Conservation (phyloP, 2,113 vertebrate species). For the Bucco capensis region DNA sequence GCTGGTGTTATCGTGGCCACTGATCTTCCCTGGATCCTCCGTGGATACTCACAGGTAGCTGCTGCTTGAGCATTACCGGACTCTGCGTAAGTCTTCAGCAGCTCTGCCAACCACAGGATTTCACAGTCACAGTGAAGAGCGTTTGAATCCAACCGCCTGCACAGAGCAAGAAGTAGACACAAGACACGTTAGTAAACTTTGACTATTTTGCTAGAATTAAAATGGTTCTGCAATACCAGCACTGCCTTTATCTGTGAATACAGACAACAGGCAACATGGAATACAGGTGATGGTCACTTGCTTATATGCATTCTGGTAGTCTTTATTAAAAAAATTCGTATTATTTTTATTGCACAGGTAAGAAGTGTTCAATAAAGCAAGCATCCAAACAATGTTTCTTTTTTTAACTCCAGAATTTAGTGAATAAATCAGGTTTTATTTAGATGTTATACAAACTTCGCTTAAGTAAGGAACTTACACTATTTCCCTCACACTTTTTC, state of each 20-base stretch:
- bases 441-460: background rate
- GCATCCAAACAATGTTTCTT: background rate
- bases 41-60: conserved; percentile 91
- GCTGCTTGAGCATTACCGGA: conserved; percentile 94
- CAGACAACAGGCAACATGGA: background rate
- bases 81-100: conserved; percentile 88
- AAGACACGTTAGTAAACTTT: background rate
- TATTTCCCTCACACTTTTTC: background rate
- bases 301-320: background rate
- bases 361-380: background rate
- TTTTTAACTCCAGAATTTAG: background rate
- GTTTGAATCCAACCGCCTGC: conserved; percentile 93
- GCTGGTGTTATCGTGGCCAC: conserved; percentile 91
- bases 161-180: background rate
- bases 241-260: background rate
- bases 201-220: background rate
- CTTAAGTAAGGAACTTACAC: background rate
- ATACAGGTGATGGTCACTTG: background rate
- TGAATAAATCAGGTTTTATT: background rate
- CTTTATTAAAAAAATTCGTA: background rate
- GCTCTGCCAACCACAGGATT: conserved; percentile 91
- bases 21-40: conserved; percentile 89
- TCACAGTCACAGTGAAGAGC: conserved; percentile 94
- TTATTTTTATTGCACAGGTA: background rate
- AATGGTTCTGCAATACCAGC: background rate